These are phyloP conservation scores for Zonitis immaculata DNA, from an alignment of 2,888 invertebrate species.

Conservation along the genomic window DNA sequence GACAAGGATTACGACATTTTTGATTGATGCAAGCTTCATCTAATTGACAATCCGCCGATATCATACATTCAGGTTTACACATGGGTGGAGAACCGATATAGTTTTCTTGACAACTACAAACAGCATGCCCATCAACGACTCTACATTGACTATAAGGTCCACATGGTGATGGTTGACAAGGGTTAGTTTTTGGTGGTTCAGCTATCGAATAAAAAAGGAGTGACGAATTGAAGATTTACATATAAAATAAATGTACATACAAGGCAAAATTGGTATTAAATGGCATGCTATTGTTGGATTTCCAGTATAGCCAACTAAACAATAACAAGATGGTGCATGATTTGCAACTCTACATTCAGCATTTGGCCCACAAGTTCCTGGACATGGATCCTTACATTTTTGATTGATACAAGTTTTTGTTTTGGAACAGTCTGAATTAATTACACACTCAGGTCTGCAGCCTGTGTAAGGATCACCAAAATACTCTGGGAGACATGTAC, in stretches of 20 bases:
- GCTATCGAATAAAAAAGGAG: too few relatives aligned
- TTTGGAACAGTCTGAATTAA: slow-evolving; percentile 73
- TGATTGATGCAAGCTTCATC: slow-evolving; percentile 69
- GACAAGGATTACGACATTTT: slow-evolving; percentile 72
- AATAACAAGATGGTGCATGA: slow-evolving; percentile 77
- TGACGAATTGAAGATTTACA: slow-evolving; percentile 12
- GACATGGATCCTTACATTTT: slow-evolving; percentile 80
- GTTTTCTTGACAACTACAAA: slow-evolving; percentile 72
- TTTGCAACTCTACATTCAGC: slow-evolving; percentile 77
- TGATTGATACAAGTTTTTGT: slow-evolving; percentile 77
- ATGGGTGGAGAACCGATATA: slow-evolving; percentile 73
- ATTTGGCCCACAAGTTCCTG: slow-evolving; percentile 74
- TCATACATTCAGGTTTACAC: slow-evolving; percentile 72
- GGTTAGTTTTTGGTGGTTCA: slow-evolving; percentile 53
- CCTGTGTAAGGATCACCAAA: slow-evolving; percentile 84
- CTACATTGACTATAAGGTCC: slow-evolving; percentile 74
- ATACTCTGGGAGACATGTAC: slow-evolving; percentile 75
- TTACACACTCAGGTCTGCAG: slow-evolving; percentile 81
- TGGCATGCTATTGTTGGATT: slow-evolving; percentile 59
- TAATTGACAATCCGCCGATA: slow-evolving; percentile 70
- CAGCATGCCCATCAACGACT: slow-evolving; percentile 65
- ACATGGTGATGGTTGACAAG: slow-evolving; percentile 71
- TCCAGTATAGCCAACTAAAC: slow-evolving; percentile 72
- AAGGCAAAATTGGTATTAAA: slow-evolving; percentile 34
- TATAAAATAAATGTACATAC: slow-evolving; percentile 33